phyloP scores from a whole-genome alignment of 2,888 invertebrate species.

The Amblyteles armatorius region DNA sequence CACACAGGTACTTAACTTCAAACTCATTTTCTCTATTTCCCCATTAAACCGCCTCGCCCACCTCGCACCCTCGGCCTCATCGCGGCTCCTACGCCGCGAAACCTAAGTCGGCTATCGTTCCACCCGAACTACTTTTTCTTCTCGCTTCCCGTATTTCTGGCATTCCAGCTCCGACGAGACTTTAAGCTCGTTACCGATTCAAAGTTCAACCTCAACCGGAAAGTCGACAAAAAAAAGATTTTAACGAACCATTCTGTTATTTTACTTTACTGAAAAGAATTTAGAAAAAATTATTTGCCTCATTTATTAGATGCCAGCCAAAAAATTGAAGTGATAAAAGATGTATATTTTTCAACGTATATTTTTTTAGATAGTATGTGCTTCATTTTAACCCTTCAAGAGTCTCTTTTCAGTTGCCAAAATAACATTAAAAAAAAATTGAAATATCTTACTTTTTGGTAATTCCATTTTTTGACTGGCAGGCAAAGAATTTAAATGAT shows the following conservation, averaged over 20 bases:
- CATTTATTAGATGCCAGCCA: no score
- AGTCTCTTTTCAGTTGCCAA: no score
- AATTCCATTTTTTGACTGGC: no score
- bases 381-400: no score
- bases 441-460: no score
- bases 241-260: no score
- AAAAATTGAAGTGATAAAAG: no score
- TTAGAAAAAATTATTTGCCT: no score
- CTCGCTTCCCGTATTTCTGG: background rate
- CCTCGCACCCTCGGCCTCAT: background rate
- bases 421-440: no score
- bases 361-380: background rate
- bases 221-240: background rate
- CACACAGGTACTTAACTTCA: constrained; percentile 88
- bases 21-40: constrained; percentile 45
- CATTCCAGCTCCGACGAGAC: background rate
- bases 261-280: no score
- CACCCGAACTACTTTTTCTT: constrained; percentile 50
- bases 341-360: background rate
- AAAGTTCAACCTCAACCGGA: constrained; percentile 25
- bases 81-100: background rate
- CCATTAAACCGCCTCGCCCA: background rate
- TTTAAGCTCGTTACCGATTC: constrained; percentile 19
- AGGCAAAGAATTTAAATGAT: no score
- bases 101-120: constrained; percentile 44